Evolutionary conservation across 2,888 invertebrate species (phyloP).

Genomic region (Acronicta aceris): DNA sequence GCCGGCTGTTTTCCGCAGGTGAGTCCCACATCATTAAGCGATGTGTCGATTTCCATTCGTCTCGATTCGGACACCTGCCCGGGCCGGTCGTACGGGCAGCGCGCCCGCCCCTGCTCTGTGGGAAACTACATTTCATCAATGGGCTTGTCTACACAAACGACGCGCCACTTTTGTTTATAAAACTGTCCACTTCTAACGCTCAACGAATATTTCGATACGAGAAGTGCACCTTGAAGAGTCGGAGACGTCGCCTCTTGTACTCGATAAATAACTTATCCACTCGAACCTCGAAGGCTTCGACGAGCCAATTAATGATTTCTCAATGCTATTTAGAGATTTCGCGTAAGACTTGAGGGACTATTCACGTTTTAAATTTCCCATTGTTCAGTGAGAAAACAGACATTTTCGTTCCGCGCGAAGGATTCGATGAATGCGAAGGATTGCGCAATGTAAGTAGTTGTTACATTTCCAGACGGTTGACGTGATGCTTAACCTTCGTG

Average conservation of each 20-base stretch:
- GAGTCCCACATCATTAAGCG: constrained; percentile 69
- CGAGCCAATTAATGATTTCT: constrained; percentile 57
- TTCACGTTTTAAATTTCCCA: constrained; percentile 64
- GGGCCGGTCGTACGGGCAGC: constrained; percentile 64
- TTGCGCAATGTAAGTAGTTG: constrained; percentile 70
- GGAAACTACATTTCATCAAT: constrained; percentile 83
- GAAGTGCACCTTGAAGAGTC: constrained; percentile 68
- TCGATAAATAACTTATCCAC: constrained; percentile 77
- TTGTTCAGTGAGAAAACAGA: constrained; percentile 72
- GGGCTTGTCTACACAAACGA: constrained; percentile 76
- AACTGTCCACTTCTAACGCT: constrained; percentile 85
- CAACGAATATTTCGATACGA: constrained; percentile 73
- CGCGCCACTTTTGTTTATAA: constrained; percentile 84
- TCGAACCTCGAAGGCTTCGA: constrained; percentile 57
- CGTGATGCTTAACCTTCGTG: constrained; percentile 69
- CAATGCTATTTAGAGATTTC: constrained; percentile 63
- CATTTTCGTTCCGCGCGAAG: constrained; percentile 70
- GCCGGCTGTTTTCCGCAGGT: constrained; percentile 71
- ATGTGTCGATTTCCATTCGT: constrained; percentile 72
- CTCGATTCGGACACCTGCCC: constrained; percentile 78
- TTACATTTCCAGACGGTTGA: constrained; percentile 64
- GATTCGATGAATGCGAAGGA: constrained; percentile 66
- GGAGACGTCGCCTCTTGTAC: constrained; percentile 68
- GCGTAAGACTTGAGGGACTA: constrained; percentile 60
- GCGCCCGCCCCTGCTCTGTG: constrained; percentile 70